phyloP scores from a whole-genome alignment of 2,113 vertebrate genomes.

The Rhinichthys klamathensis region DNA sequence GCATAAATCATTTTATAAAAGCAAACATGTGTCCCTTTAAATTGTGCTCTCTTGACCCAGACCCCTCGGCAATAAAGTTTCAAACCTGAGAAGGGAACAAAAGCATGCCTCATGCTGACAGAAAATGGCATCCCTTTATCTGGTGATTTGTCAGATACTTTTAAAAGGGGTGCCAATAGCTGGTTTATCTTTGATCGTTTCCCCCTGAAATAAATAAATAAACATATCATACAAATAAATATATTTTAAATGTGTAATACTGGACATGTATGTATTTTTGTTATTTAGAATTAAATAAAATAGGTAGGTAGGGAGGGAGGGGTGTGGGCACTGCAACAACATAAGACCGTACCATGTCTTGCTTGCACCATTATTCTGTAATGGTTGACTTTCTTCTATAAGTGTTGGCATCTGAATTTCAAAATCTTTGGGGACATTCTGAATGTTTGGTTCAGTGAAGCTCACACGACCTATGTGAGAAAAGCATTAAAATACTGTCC shows the following conservation, averaged over 20 bases:
- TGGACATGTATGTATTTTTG: no score
- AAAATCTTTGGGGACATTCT: constrained; percentile 97
- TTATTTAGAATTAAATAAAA: no score
- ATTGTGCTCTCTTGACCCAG: neutral
- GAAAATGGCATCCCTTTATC: constrained; percentile 81
- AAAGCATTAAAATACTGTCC: constrained; percentile 27
- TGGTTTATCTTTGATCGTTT: constrained; percentile 42
- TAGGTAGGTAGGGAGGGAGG: no score
- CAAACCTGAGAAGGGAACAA: constrained; percentile 92
- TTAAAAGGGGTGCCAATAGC: constrained; percentile 37
- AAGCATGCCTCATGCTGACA: constrained; percentile 95
- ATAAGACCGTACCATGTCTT: constrained; percentile 64
- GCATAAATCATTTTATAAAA: neutral
- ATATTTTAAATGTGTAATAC: no score
- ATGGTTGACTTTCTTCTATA: constrained; percentile 86
- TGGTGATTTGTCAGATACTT: constrained; percentile 56
- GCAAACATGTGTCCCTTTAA: neutral
- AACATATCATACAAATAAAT: neutral
- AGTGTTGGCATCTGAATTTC: constrained; percentile 87
- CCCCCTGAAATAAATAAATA: constrained; percentile 30
- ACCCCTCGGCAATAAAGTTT: neutral
- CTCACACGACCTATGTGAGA: constrained; percentile 84
- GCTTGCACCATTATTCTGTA: constrained; percentile 62
- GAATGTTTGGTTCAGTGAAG: constrained; percentile 95
- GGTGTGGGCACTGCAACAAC: neutral